Evolutionary conservation across 2,888 invertebrate genomes (phyloP), one percentile per base, ranked within the genome.

Genomic region (Lutraria lutraria): DNA sequence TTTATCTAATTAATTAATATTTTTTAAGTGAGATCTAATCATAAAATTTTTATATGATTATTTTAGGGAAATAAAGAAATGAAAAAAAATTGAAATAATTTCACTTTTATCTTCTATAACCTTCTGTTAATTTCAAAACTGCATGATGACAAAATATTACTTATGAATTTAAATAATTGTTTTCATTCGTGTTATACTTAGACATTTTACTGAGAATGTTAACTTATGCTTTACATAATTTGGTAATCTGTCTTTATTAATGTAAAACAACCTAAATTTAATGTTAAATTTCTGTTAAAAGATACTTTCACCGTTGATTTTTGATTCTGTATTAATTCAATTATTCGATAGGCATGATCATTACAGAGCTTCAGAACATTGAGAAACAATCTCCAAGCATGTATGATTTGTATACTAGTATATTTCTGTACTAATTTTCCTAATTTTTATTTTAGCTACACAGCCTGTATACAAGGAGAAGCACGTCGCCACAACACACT

Each of bases 401-500:
- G 10, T 76, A 31, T 68, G 12, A 68, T 68, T 76, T 31, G 76
- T 34, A 76, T 76, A n/a, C n/a, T n/a, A n/a, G n/a, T n/a, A 31
- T 76, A 34, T 31, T 31, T 76, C 21, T 13, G n/a, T 53, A 81
- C 52, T 81, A 52, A 53, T 81, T 52, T 76, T 43, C 43, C 56
- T 85, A 34, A 76, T 85, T 86, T 92, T 31, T 85, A 15, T 92
- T 92, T 54, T 92, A 92, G 92, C 86, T 85, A 25, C 89, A 89
- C 83, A 83, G 83, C 31, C 54, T 85, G 81, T 92, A 90, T 80
- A 81, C 86, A 43, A 54, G 89, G 85, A 85, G 88, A 52, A 85
- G 88, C 16, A 68, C 82, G 56, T 85, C 88, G 43, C 85, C 89
- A 81, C 86, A 83, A n/a, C 88, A 53, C 82, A 79, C 89, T 72